These are phyloP conservation scores for Melanargia galathea DNA, from an alignment of 2,888 invertebrate genomes.

Conservation along the genomic window DNA sequence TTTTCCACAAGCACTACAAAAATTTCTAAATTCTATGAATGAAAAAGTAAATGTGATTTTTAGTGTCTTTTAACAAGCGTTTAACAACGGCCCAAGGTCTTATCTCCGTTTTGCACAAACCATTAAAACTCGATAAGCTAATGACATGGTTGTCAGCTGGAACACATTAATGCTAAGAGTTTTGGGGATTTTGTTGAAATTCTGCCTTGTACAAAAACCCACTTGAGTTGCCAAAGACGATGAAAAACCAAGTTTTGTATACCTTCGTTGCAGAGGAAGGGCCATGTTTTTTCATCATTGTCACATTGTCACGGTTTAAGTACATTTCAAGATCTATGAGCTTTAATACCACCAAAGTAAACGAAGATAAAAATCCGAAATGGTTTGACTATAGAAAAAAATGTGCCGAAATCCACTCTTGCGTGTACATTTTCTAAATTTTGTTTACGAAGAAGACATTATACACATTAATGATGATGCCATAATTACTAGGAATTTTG, in stretches of 20 bases:
- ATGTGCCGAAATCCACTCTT: no score
- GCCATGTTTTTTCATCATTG: background rate
- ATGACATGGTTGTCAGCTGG: conserved; percentile 19
- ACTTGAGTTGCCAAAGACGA: conserved; percentile 9
- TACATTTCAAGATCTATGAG: background rate
- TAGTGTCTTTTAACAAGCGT: background rate
- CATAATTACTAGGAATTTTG: no score
- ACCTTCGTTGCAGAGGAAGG: background rate
- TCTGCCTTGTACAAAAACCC: background rate
- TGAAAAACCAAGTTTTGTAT: conserved; percentile 4
- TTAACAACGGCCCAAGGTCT: conserved; percentile 6
- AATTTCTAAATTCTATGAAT: background rate
- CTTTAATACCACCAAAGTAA: background rate
- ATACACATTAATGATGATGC: background rate
- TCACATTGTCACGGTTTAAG: conserved; percentile 1
- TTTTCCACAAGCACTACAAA: no score
- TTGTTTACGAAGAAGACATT: no score
- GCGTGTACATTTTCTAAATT: no score
- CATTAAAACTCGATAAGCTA: conserved; percentile 14
- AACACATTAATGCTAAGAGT: conserved; percentile 6
- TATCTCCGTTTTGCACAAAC: conserved; percentile 7
- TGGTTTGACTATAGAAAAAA: no score
- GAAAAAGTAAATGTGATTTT: background rate
- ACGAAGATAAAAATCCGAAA: no score
- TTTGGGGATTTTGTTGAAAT: conserved; percentile 7